Percentiles rank a stretch among this genome's conserved stretches.
Conservation (phyloP, 2,888 invertebrate species). For the Machimus atricapillus region DNA sequence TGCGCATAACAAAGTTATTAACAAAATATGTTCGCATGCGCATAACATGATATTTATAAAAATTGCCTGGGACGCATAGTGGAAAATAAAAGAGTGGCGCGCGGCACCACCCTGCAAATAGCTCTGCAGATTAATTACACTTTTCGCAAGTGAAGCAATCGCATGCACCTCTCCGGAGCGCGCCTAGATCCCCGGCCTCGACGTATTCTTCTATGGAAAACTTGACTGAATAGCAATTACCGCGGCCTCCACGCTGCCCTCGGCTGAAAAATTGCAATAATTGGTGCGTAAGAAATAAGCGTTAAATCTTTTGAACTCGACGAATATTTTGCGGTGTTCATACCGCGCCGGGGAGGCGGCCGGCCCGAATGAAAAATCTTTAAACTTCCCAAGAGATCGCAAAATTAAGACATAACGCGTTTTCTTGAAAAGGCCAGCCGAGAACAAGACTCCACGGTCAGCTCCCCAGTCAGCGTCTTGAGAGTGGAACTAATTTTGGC, state of each 20-base stretch:
- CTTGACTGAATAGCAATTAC: not conserved
- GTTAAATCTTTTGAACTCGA: conserved; percentile 14
- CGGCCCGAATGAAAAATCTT: not conserved
- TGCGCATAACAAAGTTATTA: not conserved
- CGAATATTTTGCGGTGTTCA: not conserved
- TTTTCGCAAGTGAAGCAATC: not conserved
- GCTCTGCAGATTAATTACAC: not conserved
- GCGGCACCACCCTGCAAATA: not conserved
- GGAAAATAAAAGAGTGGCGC: not conserved
- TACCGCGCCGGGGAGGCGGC: not conserved
- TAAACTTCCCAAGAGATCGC: not conserved
- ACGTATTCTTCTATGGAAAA: not conserved
- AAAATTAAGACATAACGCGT: conserved; percentile 28
- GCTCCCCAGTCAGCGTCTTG: not conserved
- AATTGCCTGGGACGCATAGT: not conserved
- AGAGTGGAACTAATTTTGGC: conserved; percentile 30
- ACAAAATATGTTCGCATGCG: not conserved
- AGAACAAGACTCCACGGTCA: not conserved
- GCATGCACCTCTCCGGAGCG: not conserved
- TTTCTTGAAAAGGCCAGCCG: not conserved
- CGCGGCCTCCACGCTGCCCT: not conserved
- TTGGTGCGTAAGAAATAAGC: conserved; percentile 28
- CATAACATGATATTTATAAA: not conserved
- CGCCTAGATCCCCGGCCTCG: not conserved
- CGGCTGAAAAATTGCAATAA: conserved; percentile 22